phyloP scores from a whole-genome alignment of 1,140 invertebrate genomes.

The Lordiphosa clarofinis region DNA sequence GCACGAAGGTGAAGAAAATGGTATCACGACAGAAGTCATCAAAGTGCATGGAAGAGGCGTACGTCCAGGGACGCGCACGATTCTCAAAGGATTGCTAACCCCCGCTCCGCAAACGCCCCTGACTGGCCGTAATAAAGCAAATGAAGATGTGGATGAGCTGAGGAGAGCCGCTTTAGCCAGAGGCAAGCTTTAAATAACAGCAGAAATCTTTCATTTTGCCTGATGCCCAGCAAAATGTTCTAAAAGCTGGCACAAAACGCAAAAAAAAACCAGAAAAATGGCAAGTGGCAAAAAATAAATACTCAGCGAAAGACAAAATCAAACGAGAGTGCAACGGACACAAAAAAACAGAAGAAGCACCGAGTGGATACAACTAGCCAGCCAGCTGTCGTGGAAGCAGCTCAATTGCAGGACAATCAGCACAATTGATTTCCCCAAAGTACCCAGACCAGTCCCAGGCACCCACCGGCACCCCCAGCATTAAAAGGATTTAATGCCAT shows the following conservation, averaged over 20 bases:
- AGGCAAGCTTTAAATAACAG: constrained; percentile 44
- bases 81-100: background rate
- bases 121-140: background rate
- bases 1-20: constrained; percentile 22
- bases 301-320: constrained; percentile 39
- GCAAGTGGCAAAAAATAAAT: constrained; percentile 57
- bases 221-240: constrained; percentile 44
- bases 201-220: constrained; percentile 69
- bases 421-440: constrained; percentile 78
- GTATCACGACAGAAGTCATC: constrained; percentile 8
- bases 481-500: constrained; percentile 78
- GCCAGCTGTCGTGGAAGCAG: constrained; percentile 35
- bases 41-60: constrained; percentile 1
- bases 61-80: background rate
- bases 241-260: constrained; percentile 23
- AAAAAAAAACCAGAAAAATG: constrained; percentile 19
- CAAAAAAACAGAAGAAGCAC: constrained; percentile 29
- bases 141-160: constrained; percentile 26
- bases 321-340: constrained; percentile 11
- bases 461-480: constrained; percentile 41
- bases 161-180: background rate
- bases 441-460: constrained; percentile 33
- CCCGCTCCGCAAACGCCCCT: background rate
- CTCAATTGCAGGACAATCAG: constrained; percentile 78
- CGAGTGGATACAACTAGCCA: constrained; percentile 38